Evolutionary conservation across 2,797 vertebrate genomes (phyloP), one percentile per base, ranked within the genome.

Genomic region (Melanotaenia boesemani): DNA sequence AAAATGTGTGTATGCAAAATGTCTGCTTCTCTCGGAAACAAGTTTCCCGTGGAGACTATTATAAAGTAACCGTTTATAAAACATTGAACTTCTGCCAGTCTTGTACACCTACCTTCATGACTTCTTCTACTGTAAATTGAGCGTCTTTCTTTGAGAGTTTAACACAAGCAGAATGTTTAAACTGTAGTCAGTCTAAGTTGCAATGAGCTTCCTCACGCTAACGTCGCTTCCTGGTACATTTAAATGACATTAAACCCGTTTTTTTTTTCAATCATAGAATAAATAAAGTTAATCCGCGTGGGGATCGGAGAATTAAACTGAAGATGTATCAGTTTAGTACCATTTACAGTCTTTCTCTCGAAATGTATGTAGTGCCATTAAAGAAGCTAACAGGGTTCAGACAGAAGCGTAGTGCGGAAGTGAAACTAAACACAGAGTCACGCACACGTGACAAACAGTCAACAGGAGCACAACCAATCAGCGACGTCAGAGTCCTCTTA

Each of bases 341-440:
- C 26, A 54, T 57, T 59, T 57, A 72, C 11, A 9, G 24, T 50
- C 20, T 67, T 79, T 56, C 18, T 3, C 1, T 13, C 1, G 24
- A 58, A 34, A 20, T 37, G 52, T 50, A 44, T 55, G 10, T 61
- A 61, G 46, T 67, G 28, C 4, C 30, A 56, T 34, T 36, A 61
- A 24, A 32, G 39, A 65, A 2, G 90, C 82, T 89, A 92, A 67
- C 36, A 46, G 15, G 83, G 83, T 90, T 77, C 34, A 26, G 20
- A 20, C 57, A 54, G 62, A 6, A 64, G 64, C 52, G 6, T 48
- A 89, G 74, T 85, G 86, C 94, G 94, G 95, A 95, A 95, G 87
- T 95, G 93, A 95, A 94, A 94, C 91, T 67, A 92, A 92, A 91
- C 89, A 90, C 79, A 80, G 70, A 41, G 30, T 37, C 84, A 79